Base-by-base conservation (phyloP, 2,797 vertebrate species). In the Myripristis murdjan region DNA sequence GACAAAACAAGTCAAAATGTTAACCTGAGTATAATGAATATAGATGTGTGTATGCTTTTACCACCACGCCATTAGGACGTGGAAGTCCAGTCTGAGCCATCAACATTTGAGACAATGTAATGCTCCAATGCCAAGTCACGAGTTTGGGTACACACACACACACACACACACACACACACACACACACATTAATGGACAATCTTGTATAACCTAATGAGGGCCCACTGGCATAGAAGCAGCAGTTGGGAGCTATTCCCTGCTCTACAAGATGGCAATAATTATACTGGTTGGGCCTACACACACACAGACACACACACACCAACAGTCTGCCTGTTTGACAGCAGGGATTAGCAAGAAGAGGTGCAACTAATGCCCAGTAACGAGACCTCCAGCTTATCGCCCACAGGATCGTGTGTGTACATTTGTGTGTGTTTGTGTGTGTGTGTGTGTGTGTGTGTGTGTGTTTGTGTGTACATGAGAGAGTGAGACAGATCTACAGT, bases 361-460 rank as follows among this genome's bases (percentile, higher is more conserved):
- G 82, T 90, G 83, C 82, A 85, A 81, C 79, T 91, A 92, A 91
- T 91, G 84, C 86, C 84, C 71, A 70, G 80, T 87, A 90, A 91
- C 80, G 69, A 92, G 79, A 82, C 87, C 89, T 89, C 77, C 91
- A 87, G 82, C 77, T 91, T 90, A 90, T 89, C 83, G 75, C 86
- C 85, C 81, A 92, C 85, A 82, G 77, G 86, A 88, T 84, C 67
- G 2, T 70, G 74, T 73, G 51, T 68, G 47, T 26, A 35, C 33
- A 35, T 35, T 35, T 35, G 23, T 62, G 44, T 47, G 56, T 53
- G 51, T 57, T 43, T 51, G 55, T 63, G 47, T 59, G 28, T 58
- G 43, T 51, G 55, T 63, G 47, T 59, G 28, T 58, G 2, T 70
- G 74, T 73, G 51, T 68, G 47, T 26, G 23, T 62, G 44, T 47